Evolutionary conservation across 2,888 invertebrate species (phyloP).

Genomic region (Agriopis aurantiaria): DNA sequence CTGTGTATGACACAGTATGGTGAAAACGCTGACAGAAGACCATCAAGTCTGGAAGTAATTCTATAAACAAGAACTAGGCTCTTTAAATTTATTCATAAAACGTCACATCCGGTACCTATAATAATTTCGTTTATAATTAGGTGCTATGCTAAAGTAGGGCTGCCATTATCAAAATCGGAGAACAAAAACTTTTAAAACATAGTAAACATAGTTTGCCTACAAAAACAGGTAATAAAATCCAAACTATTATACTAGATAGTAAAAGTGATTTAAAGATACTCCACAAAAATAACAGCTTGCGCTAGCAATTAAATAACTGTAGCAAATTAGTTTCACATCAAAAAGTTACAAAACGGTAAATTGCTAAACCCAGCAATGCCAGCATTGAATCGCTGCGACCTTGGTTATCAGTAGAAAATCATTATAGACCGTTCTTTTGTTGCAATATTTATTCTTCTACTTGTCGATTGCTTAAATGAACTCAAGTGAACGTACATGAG

Average conservation of each 20-base stretch:
- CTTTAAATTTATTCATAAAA: too few relatives aligned
- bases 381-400: conserved; percentile 31
- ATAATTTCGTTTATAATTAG: too few relatives aligned
- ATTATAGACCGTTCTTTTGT: conserved; percentile 16
- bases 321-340: conserved; percentile 15
- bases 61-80: too few relatives aligned
- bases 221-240: too few relatives aligned
- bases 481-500: conserved; percentile 14
- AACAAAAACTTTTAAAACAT: too few relatives aligned
- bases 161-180: too few relatives aligned
- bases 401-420: conserved; percentile 33
- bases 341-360: conserved; percentile 19
- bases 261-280: neutral
- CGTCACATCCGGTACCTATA: too few relatives aligned
- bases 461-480: conserved; percentile 27
- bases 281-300: neutral
- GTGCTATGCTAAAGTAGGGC: neutral
- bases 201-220: too few relatives aligned
- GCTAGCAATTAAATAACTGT: conserved; percentile 13
- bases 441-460: conserved; percentile 25
- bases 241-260: too few relatives aligned
- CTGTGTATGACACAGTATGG: too few relatives aligned
- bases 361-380: conserved; percentile 31
- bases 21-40: too few relatives aligned
- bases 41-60: too few relatives aligned